Percentiles rank a stretch among this genome's conserved stretches.
Conservation (phyloP, 2,888 invertebrate genomes). For the Synergus japonicus region DNA sequence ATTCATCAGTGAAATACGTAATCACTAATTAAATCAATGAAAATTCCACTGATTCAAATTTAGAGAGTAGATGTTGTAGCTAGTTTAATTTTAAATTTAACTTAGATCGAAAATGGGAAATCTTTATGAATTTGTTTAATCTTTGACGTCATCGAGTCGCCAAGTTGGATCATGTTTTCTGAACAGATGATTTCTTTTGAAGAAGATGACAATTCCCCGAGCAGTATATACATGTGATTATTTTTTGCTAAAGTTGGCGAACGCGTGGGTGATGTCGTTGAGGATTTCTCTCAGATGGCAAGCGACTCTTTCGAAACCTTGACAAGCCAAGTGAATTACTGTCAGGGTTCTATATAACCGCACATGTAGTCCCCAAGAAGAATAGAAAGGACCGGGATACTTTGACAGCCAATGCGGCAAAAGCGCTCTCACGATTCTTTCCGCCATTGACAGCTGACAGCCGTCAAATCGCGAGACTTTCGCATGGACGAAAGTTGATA, state of each 20-base stretch:
- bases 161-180: background rate
- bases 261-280: slow-evolving; percentile 14
- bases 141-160: background rate
- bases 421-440: slow-evolving; percentile 46
- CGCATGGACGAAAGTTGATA: slow-evolving; percentile 68
- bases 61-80: too few relatives aligned
- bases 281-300: slow-evolving; percentile 43
- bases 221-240: background rate
- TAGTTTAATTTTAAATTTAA: background rate
- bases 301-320: slow-evolving; percentile 58
- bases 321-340: slow-evolving; percentile 62
- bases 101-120: background rate
- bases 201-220: background rate
- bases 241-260: slow-evolving; percentile 4
- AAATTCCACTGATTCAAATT: too few relatives aligned
- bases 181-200: background rate
- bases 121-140: background rate
- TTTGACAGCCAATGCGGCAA: slow-evolving; percentile 50
- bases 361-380: slow-evolving; percentile 48
- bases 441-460: slow-evolving; percentile 56
- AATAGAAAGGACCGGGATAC: slow-evolving; percentile 51
- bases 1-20: too few relatives aligned
- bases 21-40: too few relatives aligned
- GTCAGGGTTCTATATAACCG: slow-evolving; percentile 52
- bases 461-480: slow-evolving; percentile 69